Evolutionary conservation across 2,888 invertebrate species (phyloP), one percentile per base, ranked within the genome.

Genomic region (Acleris holmiana): DNA sequence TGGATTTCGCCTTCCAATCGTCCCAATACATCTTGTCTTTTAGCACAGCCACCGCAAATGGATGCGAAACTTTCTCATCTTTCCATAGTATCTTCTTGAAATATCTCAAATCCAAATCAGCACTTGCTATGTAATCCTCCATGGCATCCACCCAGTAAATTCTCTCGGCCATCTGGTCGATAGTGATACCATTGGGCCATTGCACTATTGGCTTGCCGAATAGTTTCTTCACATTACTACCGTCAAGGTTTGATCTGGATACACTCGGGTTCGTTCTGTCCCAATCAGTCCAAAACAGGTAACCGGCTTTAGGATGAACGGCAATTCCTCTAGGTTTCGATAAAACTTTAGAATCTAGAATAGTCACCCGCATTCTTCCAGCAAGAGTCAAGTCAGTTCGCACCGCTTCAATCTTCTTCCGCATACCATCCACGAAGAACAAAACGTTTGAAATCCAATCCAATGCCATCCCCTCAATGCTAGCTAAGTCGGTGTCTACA

Each of bases 11-110:
- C 73, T 95, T 96, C 97, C 97, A 97, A 81, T 98, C 98, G 76
- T 98, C 96, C 98, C 98, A 98, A 77, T 96, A 98, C 93, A 98
- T 94, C 72, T 94, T 94, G 75, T 96, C 96, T 84, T 98, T 98
- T 76, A 96, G 95, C 0, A 98, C 95, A 0, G 96, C 97, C 0
- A 98, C 95, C 0, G 97, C 96, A 78, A 97, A 98, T 5, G 98
- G 98, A 93, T 98, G 97, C 0, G 95, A 94, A 0, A 96, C 95
- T 51, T 94, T 93, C 0, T 94, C 94, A 63, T 94, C 94, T 63
- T 95, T 93, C 68, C 93, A 88, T 13, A 96, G 84, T 7, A 97
- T 94, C 74, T 95, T 95, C 69, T 93, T 94, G 73, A 97, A 95
- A 76, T 93, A 88, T 47, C 90, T 89, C 0, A 97, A 97, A 72